phyloP scores from a whole-genome alignment of 2,113 vertebrate species.

The Ptilonorhynchus violaceus region DNA sequence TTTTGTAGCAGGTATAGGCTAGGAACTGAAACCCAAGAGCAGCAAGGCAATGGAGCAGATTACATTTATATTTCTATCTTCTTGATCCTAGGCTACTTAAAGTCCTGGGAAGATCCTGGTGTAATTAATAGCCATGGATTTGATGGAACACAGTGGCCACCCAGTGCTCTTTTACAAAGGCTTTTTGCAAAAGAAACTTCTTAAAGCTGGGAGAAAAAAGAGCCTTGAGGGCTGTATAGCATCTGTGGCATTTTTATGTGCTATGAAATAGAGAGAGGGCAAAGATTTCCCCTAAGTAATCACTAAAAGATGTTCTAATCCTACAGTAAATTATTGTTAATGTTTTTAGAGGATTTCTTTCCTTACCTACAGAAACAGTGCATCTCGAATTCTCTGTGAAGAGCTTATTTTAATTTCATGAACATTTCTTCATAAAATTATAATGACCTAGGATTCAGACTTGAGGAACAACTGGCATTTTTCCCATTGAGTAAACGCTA shows the following conservation, averaged over 20 bases:
- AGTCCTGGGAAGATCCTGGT: background rate
- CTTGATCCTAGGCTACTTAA: background rate
- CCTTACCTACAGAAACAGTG: background rate
- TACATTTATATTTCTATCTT: background rate
- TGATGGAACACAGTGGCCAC: background rate
- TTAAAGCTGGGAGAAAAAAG: background rate
- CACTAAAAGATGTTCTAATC: background rate
- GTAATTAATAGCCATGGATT: background rate
- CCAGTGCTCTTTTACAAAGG: background rate
- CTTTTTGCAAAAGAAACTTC: background rate
- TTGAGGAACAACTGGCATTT: background rate
- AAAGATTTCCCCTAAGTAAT: background rate
- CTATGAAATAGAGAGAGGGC: background rate
- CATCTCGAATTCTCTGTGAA: constrained; percentile 24
- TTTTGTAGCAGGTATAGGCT: background rate
- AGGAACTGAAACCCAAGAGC: background rate
- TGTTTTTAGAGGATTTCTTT: background rate
- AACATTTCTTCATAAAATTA: constrained; percentile 31
- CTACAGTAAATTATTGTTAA: background rate
- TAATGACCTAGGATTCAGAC: background rate
- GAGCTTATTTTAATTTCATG: constrained; percentile 33
- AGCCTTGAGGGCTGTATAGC: background rate
- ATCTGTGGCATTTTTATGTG: background rate
- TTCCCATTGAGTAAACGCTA: background rate
- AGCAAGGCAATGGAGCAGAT: background rate